Conservation (phyloP, 2,797 vertebrate species). For the Peromyscus attwateri region DNA sequence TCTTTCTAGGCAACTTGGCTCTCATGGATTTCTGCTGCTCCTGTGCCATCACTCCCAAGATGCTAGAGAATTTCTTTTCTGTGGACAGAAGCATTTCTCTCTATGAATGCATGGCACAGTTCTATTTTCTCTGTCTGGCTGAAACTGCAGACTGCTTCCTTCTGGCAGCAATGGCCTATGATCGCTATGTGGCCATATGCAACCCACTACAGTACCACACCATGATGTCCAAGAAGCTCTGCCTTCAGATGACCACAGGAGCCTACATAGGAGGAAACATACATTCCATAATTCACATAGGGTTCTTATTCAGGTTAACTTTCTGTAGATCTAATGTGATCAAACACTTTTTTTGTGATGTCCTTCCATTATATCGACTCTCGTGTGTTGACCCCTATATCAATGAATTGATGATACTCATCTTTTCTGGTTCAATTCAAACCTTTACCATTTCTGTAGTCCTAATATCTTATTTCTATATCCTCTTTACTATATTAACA, state of each 20-base stretch:
- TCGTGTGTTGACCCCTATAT: conserved; percentile 72
- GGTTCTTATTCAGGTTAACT: conserved; percentile 32
- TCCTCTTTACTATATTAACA: conserved; percentile 67
- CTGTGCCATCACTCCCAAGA: conserved; percentile 63
- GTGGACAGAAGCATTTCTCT: conserved; percentile 63
- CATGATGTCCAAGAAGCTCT: conserved; percentile 66
- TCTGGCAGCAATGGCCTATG: conserved; percentile 75
- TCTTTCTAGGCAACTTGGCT: conserved; percentile 73
- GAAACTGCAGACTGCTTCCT: conserved; percentile 74
- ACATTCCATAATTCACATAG: conserved; percentile 45
- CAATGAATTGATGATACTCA: conserved; percentile 67
- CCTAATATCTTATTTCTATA: conserved; percentile 37
- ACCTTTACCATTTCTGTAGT: conserved; percentile 43
- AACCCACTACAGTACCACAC: conserved; percentile 66
- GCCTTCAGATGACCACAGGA: conserved; percentile 45
- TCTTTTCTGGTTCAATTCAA: neutral
- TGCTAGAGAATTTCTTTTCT: conserved; percentile 63
- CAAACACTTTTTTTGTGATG: conserved; percentile 78
- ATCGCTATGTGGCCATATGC: conserved; percentile 63
- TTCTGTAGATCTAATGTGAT: conserved; percentile 59
- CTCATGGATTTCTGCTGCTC: conserved; percentile 73
- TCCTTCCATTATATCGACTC: conserved; percentile 75
- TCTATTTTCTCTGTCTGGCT: conserved; percentile 76
- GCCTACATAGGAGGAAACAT: conserved; percentile 34
- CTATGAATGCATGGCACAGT: conserved; percentile 63